phyloP scores from a whole-genome alignment of 2,888 invertebrate genomes.

The Flexamia atlantica region DNA sequence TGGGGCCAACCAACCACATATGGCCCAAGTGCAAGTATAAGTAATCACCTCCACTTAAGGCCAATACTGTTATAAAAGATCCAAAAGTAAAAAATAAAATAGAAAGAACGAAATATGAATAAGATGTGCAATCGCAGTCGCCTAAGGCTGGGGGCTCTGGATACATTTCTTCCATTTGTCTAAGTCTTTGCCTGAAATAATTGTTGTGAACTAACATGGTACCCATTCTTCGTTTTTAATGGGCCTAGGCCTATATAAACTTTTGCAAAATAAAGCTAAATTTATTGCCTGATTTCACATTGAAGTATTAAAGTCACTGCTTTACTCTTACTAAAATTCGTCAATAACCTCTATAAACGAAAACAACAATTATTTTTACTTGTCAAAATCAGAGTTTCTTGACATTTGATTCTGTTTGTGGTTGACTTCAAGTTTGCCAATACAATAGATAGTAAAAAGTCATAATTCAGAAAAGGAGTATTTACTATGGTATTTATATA shows the following conservation, averaged over 20 bases:
- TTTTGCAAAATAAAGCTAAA: not conserved
- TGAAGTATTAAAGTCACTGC: not conserved
- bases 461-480: too few species aligned
- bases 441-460: too few species aligned
- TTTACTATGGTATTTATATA: too few species aligned
- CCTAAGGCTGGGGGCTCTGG: constrained; percentile 76
- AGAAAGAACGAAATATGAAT: constrained; percentile 81
- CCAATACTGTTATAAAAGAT: constrained; percentile 81
- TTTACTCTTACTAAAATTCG: not conserved
- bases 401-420: not conserved
- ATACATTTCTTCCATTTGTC: constrained; percentile 69
- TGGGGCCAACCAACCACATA: constrained; percentile 84
- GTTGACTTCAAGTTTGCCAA: too few species aligned
- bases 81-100: constrained; percentile 81
- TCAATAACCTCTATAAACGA: not conserved
- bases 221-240: too few species aligned
- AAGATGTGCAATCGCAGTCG: constrained; percentile 82
- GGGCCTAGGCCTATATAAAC: not conserved
- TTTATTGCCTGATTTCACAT: not conserved
- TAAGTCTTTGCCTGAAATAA: constrained; percentile 68
- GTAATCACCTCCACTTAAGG: constrained; percentile 79
- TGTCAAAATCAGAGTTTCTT: not conserved
- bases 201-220: constrained; percentile 56
- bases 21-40: constrained; percentile 79
- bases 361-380: not conserved